Percentiles rank a stretch among this genome's conserved stretches.
Evolutionary conservation across 1,140 invertebrate genomes (phyloP).

Genomic region (Cyrtorhinus lividipennis): DNA sequence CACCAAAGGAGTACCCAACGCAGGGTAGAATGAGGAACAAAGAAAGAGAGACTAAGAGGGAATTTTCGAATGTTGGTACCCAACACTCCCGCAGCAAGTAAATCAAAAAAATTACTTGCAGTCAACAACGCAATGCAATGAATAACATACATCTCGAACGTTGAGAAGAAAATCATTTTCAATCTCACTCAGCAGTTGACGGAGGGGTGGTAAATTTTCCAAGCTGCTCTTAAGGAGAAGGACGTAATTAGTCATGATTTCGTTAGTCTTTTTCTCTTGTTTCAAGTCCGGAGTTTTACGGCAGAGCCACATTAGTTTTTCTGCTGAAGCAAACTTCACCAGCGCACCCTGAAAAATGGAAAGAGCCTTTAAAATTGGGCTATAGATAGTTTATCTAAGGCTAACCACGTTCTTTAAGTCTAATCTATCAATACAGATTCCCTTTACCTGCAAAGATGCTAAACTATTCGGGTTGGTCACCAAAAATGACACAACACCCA

Average conservation of each 20-base stretch:
- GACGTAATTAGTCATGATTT: slow-evolving; percentile 63
- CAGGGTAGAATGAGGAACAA: no score
- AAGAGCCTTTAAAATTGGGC: not conserved
- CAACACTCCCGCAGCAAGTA: no score
- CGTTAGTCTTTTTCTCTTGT: slow-evolving; percentile 42
- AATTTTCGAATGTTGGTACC: no score
- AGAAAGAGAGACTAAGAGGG: no score
- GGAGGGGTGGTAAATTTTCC: slow-evolving; percentile 49
- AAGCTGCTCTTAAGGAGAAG: slow-evolving; percentile 64
- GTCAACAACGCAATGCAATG: no score
- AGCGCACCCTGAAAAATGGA: slow-evolving; percentile 34
- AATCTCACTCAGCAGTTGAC: slow-evolving; percentile 27
- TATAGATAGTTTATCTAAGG: not conserved
- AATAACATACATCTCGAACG: slow-evolving; percentile 24
- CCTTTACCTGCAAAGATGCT: slow-evolving; percentile 33
- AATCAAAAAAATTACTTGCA: no score
- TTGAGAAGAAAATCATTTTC: slow-evolving; percentile 24
- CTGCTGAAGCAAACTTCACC: slow-evolving; percentile 41
- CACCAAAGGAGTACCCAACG: no score
- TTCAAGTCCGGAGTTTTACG: slow-evolving; percentile 40
- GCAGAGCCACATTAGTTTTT: slow-evolving; percentile 43
- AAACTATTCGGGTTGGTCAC: slow-evolving; percentile 46
- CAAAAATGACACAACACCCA: slow-evolving; percentile 60
- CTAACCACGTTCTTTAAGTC: not conserved
- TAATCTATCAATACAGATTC: not conserved